Evolutionary conservation across 2,888 invertebrate genomes (phyloP).

Genomic region (Eremobia ochroleuca): DNA sequence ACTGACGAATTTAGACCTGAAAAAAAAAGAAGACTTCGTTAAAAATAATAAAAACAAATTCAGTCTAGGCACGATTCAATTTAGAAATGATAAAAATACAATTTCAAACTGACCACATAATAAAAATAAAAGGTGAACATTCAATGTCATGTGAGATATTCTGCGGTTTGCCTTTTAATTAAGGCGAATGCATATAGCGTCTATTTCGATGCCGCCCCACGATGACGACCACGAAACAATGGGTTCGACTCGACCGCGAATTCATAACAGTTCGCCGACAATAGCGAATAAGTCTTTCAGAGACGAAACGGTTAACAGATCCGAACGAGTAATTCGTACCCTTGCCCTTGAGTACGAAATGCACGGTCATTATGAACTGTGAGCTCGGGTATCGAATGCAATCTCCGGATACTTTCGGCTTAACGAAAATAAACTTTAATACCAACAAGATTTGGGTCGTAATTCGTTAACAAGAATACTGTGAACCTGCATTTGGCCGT

Average conservation of each 20-base stretch:
- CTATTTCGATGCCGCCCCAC: constrained; percentile 68
- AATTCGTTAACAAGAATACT: constrained; percentile 65
- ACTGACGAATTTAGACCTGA: constrained; percentile 80
- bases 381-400: constrained; percentile 81
- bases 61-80: constrained; percentile 56
- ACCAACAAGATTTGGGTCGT: constrained; percentile 61
- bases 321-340: constrained; percentile 83
- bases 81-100: constrained; percentile 61
- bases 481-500: constrained; percentile 73
- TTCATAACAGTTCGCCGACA: constrained; percentile 73
- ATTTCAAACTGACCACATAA: constrained; percentile 58
- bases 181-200: constrained; percentile 71
- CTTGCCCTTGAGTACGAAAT: constrained; percentile 88
- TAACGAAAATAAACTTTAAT: constrained; percentile 67
- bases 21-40: constrained; percentile 76
- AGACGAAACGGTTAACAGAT: constrained; percentile 81
- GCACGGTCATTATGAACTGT: constrained; percentile 84
- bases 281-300: constrained; percentile 76
- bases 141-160: constrained; percentile 68
- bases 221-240: constrained; percentile 76
- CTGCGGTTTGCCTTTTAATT: constrained; percentile 79
- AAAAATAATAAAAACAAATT: constrained; percentile 14
- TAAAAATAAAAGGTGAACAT: constrained; percentile 66
- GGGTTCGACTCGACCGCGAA: constrained; percentile 78
- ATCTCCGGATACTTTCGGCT: constrained; percentile 67